Base-by-base conservation (phyloP, 2,888 invertebrate genomes). In the Chelonus formosanus region DNA sequence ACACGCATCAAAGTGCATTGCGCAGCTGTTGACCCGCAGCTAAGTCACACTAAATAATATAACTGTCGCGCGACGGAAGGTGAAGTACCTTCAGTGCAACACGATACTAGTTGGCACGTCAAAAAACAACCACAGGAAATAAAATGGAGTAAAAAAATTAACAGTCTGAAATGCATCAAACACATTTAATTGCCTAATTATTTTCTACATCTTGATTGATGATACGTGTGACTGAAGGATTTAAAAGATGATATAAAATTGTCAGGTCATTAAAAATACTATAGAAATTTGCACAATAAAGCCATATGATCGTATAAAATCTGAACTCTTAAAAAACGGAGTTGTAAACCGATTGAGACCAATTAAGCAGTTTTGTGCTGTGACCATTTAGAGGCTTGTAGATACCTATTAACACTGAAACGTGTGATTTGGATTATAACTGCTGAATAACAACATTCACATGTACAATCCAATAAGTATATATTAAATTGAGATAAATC, bases 331-430 rank as follows among this genome's bases (percentile, higher is more conserved):
- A 61, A 70, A 65, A 68, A 67, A 61, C 68, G 69, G 63, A 66
- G 76, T 68, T 78, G 78, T 80, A 81, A 81, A 80, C 72, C 75
- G 77, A 78, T 77, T 20, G 20, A 20, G 20, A 20, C 74, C 78
- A 76, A 79, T 79, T 79, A 79, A 78, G 74, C 71, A 72, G 65
- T 69, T 63, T 20, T 64, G 57, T 67, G 72, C 55, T 74, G 75
- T 76, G 77, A 77, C 78, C 73, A 55, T 67, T 34, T 34, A 35
- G n/a, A 52, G 56, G 53, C 63, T 61, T 71, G 63, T 68, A 69
- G 64, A 65, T 50, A 72, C 78, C 80, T 80, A 80, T 81, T 80
- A 81, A 81, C 79, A 77, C 78, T 31, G 53, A 53, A 66, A 67
- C 70, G 75, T 73, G 77, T 74, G 75, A 79, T 74, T 74, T 68